A percentile compares a stretch with the other conserved stretches of the same genome.
Evolutionary conservation across 2,113 vertebrate genomes (phyloP).

Genomic region (Toxotes chatareus): DNA sequence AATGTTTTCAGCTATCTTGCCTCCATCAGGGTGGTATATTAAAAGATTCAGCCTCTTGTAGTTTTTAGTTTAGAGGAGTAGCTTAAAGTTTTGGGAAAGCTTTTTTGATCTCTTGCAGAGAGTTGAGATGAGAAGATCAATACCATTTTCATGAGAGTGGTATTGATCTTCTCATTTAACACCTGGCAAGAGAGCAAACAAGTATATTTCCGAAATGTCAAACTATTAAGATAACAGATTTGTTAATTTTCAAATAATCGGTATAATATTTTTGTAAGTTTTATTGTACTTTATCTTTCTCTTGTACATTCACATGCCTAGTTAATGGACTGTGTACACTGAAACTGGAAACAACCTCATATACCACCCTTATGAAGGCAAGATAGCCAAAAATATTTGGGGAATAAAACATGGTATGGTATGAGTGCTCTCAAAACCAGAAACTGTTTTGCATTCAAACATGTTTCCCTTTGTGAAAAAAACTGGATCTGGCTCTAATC

Average conservation of each 20-base stretch:
- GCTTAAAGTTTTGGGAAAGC: not conserved
- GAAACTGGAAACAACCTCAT: slow-evolving; percentile 14
- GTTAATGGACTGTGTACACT: not conserved
- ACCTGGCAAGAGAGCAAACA: not conserved
- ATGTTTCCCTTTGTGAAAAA: slow-evolving; percentile 13
- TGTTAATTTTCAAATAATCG: not conserved
- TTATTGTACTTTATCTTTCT: not conserved
- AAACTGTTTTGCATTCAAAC: slow-evolving; percentile 29
- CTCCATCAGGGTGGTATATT: not conserved
- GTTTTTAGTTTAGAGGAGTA: too few relatives aligned
- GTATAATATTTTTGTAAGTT: not conserved
- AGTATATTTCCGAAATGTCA: not conserved
- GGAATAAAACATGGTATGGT: slow-evolving; percentile 13
- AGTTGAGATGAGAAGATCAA: not conserved
- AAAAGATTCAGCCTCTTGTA: not conserved
- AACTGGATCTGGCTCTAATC: slow-evolving; percentile 72
- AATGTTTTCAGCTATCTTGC: not conserved
- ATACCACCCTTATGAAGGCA: slow-evolving; percentile 2
- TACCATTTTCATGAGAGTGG: not conserved
- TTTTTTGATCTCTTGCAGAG: not conserved
- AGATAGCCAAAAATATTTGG: slow-evolving; percentile 8
- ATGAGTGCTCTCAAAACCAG: slow-evolving; percentile 17
- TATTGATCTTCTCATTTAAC: not conserved
- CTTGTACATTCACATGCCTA: not conserved
- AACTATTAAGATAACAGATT: rapidly evolving